Evolutionary conservation across 1,140 invertebrate genomes (phyloP), one percentile per base, ranked within the genome.

Genomic region (Aphidius ervi): DNA sequence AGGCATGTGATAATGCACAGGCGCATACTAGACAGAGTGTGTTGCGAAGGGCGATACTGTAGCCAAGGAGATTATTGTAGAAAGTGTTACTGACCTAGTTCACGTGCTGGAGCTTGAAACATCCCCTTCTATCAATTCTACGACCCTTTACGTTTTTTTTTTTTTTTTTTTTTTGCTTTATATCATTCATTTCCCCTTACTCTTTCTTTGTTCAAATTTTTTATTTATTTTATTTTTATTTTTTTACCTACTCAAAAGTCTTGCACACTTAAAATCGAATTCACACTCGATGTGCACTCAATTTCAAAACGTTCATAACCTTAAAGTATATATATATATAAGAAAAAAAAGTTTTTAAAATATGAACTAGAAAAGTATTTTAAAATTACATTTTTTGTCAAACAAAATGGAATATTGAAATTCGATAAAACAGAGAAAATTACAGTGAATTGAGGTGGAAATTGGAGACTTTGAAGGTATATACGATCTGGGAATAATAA

Each of bases 1-100:
- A 31, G 4, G 49, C 45, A 41, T 46, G 6, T 31, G 4, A 1
- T 31, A 31, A 31, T 4, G 4, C 2, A 31, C 23, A 31, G 23
- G 23, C 23, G 23, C 23, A 31, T 31, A 31, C 23, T 31, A 4
- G 4, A 31, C 4, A 31, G 49, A 39, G 40, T 7, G 55, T 39
- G 46, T 41, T 43, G 9, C 52, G 48, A 46, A 60, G 43, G 45
- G 60, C 9, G 49, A 31, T 31, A 31, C 23, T 31, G 50, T 45
- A 39, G 55, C 46, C 47, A 40, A 58, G 61, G 61, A 48, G 46
- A 16, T 50, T n/a, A 58, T 40, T 58, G 58, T 41, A 58, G 62
- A 52, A 53, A 64, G 60, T 64, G 65, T 63, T 66, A 66, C 65
- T 66, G 65, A 66, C 65, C 65, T 63, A 66, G 52, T 66, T 66